Evolutionary conservation across 30 jellyfish, hydroid and myxozoan genomes (phyloP).

Genomic region (Phacellophora camtschatica): DNA sequence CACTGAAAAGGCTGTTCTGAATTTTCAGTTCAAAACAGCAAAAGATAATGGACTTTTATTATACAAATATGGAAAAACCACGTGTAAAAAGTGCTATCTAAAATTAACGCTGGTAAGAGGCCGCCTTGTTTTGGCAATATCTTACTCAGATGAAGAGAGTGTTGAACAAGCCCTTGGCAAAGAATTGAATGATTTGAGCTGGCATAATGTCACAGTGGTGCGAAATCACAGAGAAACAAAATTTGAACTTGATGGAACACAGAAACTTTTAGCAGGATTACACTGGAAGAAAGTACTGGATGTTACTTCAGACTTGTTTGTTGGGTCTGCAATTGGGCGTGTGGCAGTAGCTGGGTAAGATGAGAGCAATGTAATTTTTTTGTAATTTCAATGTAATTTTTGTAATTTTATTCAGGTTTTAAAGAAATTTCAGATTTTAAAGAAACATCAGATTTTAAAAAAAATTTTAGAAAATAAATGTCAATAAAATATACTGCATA

Average conservation of each 20-base stretch:
- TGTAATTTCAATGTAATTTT: too few species aligned
- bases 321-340: not conserved
- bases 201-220: conserved; percentile 58
- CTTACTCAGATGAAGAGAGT: conserved; percentile 14
- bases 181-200: conserved; percentile 26
- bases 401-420: too few species aligned
- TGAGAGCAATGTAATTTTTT: too few species aligned
- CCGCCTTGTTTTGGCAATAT: conserved; percentile 8
- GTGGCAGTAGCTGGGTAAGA: not conserved
- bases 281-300: conserved; percentile 28
- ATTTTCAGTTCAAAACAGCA: conserved; percentile 72
- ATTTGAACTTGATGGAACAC: conserved; percentile 58
- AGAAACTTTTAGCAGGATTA: conserved; percentile 11
- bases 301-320: conserved; percentile 24
- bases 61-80: conserved; percentile 15
- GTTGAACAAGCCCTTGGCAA: conserved; percentile 27
- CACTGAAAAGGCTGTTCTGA: conserved; percentile 52
- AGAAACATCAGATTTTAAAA: too few species aligned
- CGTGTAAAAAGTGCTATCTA: not conserved
- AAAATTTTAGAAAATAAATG: too few species aligned
- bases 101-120: conserved; percentile 23
- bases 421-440: too few species aligned
- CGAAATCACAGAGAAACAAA: conserved; percentile 52
- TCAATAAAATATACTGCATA: too few species aligned
- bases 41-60: conserved; percentile 32